phyloP scores from a whole-genome alignment of 2,113 vertebrate species.

The Neodon shergylaensis region DNA sequence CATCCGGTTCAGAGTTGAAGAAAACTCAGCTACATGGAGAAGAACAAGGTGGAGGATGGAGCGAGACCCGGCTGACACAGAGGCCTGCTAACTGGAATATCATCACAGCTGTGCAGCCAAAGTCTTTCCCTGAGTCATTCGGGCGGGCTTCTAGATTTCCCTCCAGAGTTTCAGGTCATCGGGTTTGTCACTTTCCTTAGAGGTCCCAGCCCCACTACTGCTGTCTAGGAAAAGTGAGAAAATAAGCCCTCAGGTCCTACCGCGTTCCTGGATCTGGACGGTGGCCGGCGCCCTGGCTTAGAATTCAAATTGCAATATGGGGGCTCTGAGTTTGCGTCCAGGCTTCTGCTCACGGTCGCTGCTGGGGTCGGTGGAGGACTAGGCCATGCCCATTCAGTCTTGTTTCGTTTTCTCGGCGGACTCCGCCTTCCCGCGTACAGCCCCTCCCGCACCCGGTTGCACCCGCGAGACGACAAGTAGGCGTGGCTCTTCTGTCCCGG shows the following conservation, averaged over 20 bases:
- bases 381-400: fast-evolving
- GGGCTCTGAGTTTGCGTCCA: neutral
- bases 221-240: neutral
- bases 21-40: neutral
- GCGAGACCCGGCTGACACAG: neutral
- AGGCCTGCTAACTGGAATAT: neutral
- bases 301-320: neutral
- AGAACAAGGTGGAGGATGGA: fast-evolving
- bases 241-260: neutral
- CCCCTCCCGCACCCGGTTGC: neutral
- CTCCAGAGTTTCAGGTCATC: neutral
- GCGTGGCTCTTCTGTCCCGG: too few species aligned
- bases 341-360: fast-evolving
- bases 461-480: neutral
- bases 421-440: conserved; percentile 25
- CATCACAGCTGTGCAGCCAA: neutral
- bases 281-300: neutral
- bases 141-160: neutral
- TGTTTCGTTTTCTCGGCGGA: conserved; percentile 69
- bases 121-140: neutral
- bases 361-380: neutral
- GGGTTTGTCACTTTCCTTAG: neutral
- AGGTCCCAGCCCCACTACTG: neutral
- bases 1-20: neutral
- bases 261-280: neutral